Evolutionary conservation across 2,888 invertebrate species (phyloP), one percentile per base, ranked within the genome.

Genomic region (Myopa testacea): DNA sequence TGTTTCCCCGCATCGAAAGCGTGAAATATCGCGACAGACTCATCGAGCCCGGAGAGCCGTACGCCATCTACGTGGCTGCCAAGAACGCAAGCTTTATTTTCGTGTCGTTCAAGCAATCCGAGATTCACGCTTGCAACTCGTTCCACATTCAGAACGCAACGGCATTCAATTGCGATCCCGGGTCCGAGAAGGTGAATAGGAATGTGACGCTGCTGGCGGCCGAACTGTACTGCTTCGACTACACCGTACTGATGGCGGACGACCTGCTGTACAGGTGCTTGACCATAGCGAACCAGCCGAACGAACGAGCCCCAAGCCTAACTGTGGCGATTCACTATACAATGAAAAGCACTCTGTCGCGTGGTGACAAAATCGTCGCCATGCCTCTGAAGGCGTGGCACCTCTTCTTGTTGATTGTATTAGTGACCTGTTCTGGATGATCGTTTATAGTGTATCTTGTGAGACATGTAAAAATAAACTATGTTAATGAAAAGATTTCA

Each of bases 1-100:
- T 55, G 4, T 80, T 78, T 75, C 78, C 80, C 1, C 72, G 72
- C 68, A 79, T 77, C 55, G 58, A 77, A 3, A n/a, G 58, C 1
- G 69, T 79, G 12, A 80, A 80, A 67, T 80, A 78, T 76, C 79
- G 76, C 10, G 80, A 80, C 45, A 50, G 62, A 5, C 70, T 77
- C 62, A 76, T 80, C 26, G 19, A 40, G 4, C 50, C 72, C 37
- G 79, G 78, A 0, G 80, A 80, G 52, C 67, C 75, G 0, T 80
- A 71, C 67, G 77, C 74, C 8, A 60, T 80, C 38, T 80, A 37
- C 58, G 58, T 63, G 73, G 40, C 72, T 12, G 0, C 73, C 77
- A 7, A 65, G 12, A 50, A 12, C 7, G 10, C 60, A 6, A n/a
- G 77, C 2, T 69, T 63, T 45, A 78, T 71, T 68, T 26, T 77